Evolutionary conservation across 2,888 invertebrate species (phyloP).

Genomic region (Torymus aiolomorphi): DNA sequence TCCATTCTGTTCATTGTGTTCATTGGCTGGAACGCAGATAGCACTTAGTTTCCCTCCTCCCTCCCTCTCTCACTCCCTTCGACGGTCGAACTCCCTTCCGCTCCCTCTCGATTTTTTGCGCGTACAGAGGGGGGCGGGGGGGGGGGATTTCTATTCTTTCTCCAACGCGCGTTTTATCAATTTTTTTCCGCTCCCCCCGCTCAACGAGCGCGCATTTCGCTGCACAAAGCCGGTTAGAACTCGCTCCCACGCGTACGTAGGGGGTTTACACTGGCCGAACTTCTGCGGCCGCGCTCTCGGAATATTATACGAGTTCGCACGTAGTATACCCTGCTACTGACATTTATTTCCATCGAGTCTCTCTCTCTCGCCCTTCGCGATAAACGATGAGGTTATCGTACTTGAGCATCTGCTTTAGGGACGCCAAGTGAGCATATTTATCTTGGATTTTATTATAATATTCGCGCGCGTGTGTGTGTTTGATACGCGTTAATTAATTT

Average conservation of each 20-base stretch:
- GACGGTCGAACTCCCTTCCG: conserved; percentile 5
- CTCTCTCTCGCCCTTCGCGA: not conserved
- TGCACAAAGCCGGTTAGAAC: no score
- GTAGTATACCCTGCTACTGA: not conserved
- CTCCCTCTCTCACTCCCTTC: conserved; percentile 57
- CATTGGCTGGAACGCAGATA: conserved; percentile 71
- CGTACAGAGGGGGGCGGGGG: not conserved
- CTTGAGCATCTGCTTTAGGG: no score
- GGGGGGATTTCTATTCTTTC: conserved; percentile 16
- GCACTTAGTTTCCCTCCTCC: conserved; percentile 54
- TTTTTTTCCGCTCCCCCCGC: conserved; percentile 20
- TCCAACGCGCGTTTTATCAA: conserved; percentile 13
- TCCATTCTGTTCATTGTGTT: conserved; percentile 61
- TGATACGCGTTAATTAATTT: no score
- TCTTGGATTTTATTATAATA: no score
- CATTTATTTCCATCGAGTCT: conserved; percentile 28
- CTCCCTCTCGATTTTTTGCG: not conserved
- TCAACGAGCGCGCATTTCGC: no score
- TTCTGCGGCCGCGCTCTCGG: no score
- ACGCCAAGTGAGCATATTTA: no score
- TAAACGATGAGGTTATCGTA: not conserved
- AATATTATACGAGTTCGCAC: no score
- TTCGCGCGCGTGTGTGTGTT: no score
- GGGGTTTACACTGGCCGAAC: no score
- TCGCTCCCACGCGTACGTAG: no score